phyloP scores from a whole-genome alignment of 2,797 vertebrate genomes.

The Iguana delicatissima region DNA sequence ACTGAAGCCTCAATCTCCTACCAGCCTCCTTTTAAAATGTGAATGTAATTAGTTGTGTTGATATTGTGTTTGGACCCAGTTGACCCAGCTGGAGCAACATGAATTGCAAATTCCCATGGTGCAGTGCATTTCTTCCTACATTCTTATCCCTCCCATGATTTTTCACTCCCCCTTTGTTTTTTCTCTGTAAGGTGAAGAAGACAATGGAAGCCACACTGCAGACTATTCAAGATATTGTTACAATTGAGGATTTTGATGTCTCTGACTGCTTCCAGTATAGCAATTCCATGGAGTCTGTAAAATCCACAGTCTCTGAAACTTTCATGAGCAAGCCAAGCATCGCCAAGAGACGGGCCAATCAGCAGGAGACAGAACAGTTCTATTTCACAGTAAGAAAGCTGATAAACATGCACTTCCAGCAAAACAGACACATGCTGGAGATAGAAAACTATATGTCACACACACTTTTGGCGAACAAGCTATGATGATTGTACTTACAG shows the following conservation, averaged over 20 bases:
- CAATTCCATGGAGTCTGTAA: constrained; percentile 98
- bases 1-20: neutral
- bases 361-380: constrained; percentile 99
- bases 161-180: neutral
- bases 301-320: constrained; percentile 95
- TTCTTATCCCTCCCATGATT: fast-evolving
- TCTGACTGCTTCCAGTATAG: constrained; percentile 98
- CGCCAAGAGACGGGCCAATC: constrained; percentile 95
- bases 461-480: neutral
- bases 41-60: constrained; percentile 22
- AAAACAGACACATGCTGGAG: neutral
- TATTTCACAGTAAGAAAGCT: constrained; percentile 93
- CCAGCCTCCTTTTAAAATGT: constrained; percentile 2
- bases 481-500: neutral
- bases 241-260: constrained; percentile 96
- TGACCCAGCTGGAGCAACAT: neutral
- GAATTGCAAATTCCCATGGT: neutral
- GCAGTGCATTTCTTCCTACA: fast-evolving
- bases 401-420: neutral
- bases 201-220: constrained; percentile 98
- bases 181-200: constrained; percentile 91
- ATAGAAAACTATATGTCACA: no score
- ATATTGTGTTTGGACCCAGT: neutral
- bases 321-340: constrained; percentile 99
- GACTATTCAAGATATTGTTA: constrained; percentile 98